Percentiles rank a stretch among this genome's conserved stretches.
Evolutionary conservation across 2,888 invertebrate genomes (phyloP).

Genomic region (Orthosia incerta): DNA sequence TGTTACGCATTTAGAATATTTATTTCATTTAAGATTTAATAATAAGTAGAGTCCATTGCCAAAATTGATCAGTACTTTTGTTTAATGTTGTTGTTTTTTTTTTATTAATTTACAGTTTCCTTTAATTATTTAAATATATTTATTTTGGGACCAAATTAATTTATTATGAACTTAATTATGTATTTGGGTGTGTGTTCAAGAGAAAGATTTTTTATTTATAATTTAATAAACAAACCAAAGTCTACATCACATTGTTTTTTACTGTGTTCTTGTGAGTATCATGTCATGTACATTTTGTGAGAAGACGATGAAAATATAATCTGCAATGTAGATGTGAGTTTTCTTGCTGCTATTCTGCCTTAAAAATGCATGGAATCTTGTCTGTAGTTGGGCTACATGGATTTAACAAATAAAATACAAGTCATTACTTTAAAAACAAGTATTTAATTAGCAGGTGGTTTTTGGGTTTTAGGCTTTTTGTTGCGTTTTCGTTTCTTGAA

Average conservation of each 20-base stretch:
- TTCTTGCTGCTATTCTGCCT: constrained; percentile 66
- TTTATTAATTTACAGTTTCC: constrained; percentile 81
- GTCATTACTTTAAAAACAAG: constrained; percentile 20
- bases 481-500: constrained; percentile 82
- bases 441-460: constrained; percentile 52
- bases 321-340: constrained; percentile 80
- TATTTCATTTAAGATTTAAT: constrained; percentile 87
- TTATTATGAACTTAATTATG: constrained; percentile 89
- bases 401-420: constrained; percentile 48
- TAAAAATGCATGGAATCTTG: constrained; percentile 36
- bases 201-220: constrained; percentile 89
- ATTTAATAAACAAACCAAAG: constrained; percentile 91
- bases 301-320: constrained; percentile 82
- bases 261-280: constrained; percentile 81
- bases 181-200: constrained; percentile 88
- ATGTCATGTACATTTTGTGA: constrained; percentile 83
- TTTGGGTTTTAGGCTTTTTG: constrained; percentile 76
- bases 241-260: constrained; percentile 88
- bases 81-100: constrained; percentile 86
- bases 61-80: constrained; percentile 90
- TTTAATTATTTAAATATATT: constrained; percentile 89
- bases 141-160: constrained; percentile 91
- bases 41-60: constrained; percentile 89
- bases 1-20: constrained; percentile 85
- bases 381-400: constrained; percentile 14